phyloP scores from a whole-genome alignment of 2,888 invertebrate species.

The Thymelicus lineola region DNA sequence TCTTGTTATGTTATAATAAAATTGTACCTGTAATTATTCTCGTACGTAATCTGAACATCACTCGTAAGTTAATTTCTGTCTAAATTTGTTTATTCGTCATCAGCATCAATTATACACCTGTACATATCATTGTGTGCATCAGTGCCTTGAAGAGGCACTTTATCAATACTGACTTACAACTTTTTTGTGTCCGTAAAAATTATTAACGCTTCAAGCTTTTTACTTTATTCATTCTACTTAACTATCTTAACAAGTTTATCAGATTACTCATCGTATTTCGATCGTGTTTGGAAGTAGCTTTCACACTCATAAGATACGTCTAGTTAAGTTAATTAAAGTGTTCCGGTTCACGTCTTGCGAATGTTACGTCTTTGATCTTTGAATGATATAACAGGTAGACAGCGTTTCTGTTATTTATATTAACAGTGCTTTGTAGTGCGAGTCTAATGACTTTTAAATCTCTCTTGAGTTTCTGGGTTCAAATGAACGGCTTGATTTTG shows the following conservation, averaged over 20 bases:
- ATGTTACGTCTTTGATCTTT: conserved; percentile 16
- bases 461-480: too few relatives aligned
- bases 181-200: not conserved
- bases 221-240: conserved; percentile 22
- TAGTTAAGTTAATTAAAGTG: conserved; percentile 23
- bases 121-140: not conserved
- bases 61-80: too few relatives aligned
- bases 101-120: not conserved
- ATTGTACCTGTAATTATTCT: too few relatives aligned
- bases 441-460: not conserved
- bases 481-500: too few relatives aligned
- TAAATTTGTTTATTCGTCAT: too few relatives aligned
- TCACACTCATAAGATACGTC: conserved; percentile 15
- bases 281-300: conserved; percentile 5
- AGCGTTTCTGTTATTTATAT: not conserved
- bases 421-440: not conserved
- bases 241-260: conserved; percentile 12
- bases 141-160: not conserved
- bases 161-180: not conserved
- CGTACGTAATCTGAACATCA: too few relatives aligned
- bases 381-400: conserved; percentile 1
- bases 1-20: too few relatives aligned
- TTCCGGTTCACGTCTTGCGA: conserved; percentile 1
- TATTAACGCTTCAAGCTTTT: conserved; percentile 4
- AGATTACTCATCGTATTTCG: conserved; percentile 7